Conservation (phyloP, 2,797 vertebrate genomes). For the Babyrousa celebensis region DNA sequence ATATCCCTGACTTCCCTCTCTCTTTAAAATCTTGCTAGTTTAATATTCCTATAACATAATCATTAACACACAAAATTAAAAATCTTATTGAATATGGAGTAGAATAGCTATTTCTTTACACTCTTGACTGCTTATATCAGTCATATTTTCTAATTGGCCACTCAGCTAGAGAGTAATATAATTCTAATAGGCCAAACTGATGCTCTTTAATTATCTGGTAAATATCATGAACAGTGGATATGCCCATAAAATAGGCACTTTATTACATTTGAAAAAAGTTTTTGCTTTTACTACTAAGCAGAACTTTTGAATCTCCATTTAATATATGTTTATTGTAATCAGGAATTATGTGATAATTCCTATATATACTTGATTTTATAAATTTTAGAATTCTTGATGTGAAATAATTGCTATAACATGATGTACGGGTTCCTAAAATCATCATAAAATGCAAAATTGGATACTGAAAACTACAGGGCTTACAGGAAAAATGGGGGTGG, state of each 20-base stretch:
- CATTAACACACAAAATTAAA: conserved; percentile 60
- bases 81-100: conserved; percentile 2
- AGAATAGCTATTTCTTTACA: not conserved
- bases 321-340: not conserved
- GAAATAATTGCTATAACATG: conserved; percentile 1
- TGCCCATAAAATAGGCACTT: not conserved
- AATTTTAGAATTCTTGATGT: conserved; percentile 59
- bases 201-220: conserved; percentile 20
- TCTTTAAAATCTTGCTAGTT: conserved; percentile 53
- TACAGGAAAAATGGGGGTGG: not conserved
- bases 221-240: not conserved
- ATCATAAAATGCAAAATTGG: not conserved
- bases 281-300: conserved; percentile 51
- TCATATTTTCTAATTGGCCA: conserved; percentile 5
- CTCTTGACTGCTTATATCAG: conserved; percentile 3
- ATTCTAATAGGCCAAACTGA: conserved; percentile 7
- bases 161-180: not conserved
- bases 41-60: conserved; percentile 58
- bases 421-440: not conserved
- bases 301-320: conserved; percentile 48
- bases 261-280: conserved; percentile 10
- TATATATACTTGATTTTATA: not conserved
- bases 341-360: not conserved
- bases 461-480: not conserved
- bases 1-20: conserved; percentile 40